These are phyloP conservation scores for Eupithecia exiguata DNA, from an alignment of 2,888 invertebrate species.

Conservation along the genomic window DNA sequence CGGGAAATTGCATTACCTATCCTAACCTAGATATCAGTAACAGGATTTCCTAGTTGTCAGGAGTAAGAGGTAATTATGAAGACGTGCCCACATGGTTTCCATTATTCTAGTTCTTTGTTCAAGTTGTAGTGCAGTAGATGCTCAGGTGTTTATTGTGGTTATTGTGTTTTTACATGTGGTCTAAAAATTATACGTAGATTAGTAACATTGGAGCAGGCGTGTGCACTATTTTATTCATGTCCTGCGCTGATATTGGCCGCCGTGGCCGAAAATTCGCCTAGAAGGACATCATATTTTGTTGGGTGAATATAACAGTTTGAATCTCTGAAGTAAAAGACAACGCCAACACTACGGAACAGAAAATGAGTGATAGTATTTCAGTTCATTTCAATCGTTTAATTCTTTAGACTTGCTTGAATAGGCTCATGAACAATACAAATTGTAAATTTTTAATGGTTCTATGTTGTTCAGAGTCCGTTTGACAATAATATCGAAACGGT, in stretches of 20 bases:
- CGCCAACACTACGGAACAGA: neutral
- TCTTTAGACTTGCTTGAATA: no score
- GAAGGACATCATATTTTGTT: neutral
- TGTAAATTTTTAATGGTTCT: no score
- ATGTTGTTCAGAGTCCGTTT: no score
- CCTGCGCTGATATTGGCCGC: neutral
- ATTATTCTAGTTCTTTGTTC: conserved; percentile 1
- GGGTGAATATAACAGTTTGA: neutral
- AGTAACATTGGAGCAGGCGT: neutral
- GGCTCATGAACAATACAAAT: no score
- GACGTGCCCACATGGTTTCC: neutral
- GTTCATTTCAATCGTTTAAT: no score
- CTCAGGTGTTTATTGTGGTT: neutral
- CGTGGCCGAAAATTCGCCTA: neutral
- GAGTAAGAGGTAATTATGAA: neutral
- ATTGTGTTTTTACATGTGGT: neutral
- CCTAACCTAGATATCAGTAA: conserved; percentile 31
- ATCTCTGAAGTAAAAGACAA: neutral
- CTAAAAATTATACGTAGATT: neutral
- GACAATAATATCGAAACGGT: no score
- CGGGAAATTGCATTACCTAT: conserved; percentile 27
- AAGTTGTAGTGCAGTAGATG: neutral
- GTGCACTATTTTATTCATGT: neutral
- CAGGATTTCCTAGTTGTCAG: conserved; percentile 28
- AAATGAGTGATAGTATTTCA: no score